phyloP scores from a whole-genome alignment of 2,113 vertebrate species.

The Hymenochirus boettgeri region DNA sequence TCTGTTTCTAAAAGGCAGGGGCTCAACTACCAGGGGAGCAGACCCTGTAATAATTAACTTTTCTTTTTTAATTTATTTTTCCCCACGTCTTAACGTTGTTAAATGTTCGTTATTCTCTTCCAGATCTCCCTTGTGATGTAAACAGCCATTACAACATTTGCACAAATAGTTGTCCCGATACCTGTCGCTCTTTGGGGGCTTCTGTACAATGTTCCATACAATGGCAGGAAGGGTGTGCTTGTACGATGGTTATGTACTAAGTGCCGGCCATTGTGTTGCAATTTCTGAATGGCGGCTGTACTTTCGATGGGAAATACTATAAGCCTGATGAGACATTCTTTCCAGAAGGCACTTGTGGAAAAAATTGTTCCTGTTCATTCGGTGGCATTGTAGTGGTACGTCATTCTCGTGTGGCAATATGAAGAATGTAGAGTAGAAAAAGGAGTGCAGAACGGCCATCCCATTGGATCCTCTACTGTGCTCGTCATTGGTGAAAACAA shows the following conservation, averaged over 20 bases:
- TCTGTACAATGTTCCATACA: constrained; percentile 65
- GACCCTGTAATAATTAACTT: too few relatives aligned
- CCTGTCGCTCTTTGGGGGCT: constrained; percentile 67
- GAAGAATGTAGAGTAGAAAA: constrained; percentile 46
- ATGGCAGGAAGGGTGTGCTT: constrained; percentile 73
- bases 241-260: constrained; percentile 64
- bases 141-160: constrained; percentile 70
- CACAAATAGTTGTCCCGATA: constrained; percentile 67
- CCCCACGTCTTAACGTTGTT: too few relatives aligned
- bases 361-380: constrained; percentile 43
- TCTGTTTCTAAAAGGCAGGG: too few relatives aligned
- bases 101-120: too few relatives aligned
- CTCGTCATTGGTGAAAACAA: constrained; percentile 43
- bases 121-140: constrained; percentile 63
- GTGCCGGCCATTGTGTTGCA: constrained; percentile 50
- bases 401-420: constrained; percentile 39
- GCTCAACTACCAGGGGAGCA: too few relatives aligned
- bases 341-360: constrained; percentile 41
- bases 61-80: too few relatives aligned
- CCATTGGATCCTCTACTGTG: constrained; percentile 40
- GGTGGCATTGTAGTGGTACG: constrained; percentile 44
- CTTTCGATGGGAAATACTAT: constrained; percentile 42
- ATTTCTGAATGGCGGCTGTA: constrained; percentile 50
- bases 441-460: constrained; percentile 47
- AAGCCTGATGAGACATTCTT: constrained; percentile 47